Percentiles rank a stretch among this genome's conserved stretches.
Conservation (phyloP, 2,888 invertebrate species). For the Agrotis ipsilon region DNA sequence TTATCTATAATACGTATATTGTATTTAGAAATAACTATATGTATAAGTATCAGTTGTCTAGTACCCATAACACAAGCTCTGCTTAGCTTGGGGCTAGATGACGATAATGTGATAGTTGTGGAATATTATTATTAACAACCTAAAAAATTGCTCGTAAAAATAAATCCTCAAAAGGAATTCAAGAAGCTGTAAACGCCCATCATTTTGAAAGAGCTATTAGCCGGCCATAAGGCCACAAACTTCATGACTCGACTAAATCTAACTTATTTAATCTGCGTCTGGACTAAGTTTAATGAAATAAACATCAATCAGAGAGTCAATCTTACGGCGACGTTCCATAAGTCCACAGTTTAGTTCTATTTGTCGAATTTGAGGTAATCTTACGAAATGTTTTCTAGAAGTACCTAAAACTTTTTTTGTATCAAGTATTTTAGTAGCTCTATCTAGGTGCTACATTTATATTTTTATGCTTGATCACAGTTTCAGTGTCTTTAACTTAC, state of each 20-base stretch:
- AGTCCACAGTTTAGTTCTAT: constrained; percentile 20
- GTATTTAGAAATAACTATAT: no score
- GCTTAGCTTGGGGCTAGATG: no score
- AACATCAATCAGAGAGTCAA: constrained; percentile 66
- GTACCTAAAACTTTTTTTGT: neutral
- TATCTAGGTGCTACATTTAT: no score
- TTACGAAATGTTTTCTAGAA: neutral
- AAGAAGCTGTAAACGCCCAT: neutral
- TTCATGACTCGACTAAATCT: constrained; percentile 37
- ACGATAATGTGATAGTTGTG: no score
- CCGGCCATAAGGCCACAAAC: constrained; percentile 25
- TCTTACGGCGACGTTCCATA: constrained; percentile 23
- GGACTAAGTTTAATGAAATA: constrained; percentile 68
- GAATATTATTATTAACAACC: no score
- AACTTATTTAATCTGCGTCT: constrained; percentile 57
- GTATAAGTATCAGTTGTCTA: no score
- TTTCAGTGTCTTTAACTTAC: no score
- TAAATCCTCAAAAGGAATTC: neutral
- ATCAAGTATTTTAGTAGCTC: no score
- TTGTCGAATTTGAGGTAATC: constrained; percentile 13
- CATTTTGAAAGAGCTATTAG: constrained; percentile 20
- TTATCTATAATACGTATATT: no score
- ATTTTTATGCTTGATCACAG: no score
- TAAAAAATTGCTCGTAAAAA: neutral
- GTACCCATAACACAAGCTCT: no score